These are phyloP conservation scores for Dendrocincla fuliginosa DNA, from an alignment of 2,797 vertebrate genomes.

Conservation along the genomic window DNA sequence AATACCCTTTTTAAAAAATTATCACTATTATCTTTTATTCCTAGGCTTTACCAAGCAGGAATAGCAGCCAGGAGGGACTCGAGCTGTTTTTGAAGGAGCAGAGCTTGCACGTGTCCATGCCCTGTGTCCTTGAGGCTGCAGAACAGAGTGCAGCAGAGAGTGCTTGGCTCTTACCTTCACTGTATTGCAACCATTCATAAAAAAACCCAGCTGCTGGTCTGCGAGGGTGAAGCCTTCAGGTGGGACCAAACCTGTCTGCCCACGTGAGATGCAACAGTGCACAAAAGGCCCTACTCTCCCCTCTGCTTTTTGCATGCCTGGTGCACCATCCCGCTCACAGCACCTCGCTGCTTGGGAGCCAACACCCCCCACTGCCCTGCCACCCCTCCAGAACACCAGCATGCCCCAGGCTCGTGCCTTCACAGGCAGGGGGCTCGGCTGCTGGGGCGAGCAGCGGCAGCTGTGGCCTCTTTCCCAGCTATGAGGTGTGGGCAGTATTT, in stretches of 20 bases:
- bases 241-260: not conserved
- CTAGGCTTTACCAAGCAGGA: not conserved
- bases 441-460: not conserved
- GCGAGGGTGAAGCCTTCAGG: not conserved
- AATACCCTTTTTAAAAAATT: not conserved
- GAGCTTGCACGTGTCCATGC: not conserved
- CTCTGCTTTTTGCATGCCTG: not conserved
- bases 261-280: not conserved
- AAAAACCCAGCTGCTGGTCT: not conserved
- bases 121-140: not conserved
- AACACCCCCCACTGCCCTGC: too few relatives aligned
- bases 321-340: accelerated
- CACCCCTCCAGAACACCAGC: not conserved
- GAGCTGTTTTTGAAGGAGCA: not conserved
- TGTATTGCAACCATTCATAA: not conserved
- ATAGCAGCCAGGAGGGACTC: not conserved
- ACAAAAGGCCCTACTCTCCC: accelerated
- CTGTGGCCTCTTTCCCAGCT: not conserved
- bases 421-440: not conserved
- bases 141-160: not conserved
- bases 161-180: not conserved
- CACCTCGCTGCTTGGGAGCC: not conserved
- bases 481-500: not conserved
- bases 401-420: accelerated
- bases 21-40: not conserved